phyloP scores from a whole-genome alignment of 2,888 invertebrate genomes.

The Epiperipatus broadwayi region DNA sequence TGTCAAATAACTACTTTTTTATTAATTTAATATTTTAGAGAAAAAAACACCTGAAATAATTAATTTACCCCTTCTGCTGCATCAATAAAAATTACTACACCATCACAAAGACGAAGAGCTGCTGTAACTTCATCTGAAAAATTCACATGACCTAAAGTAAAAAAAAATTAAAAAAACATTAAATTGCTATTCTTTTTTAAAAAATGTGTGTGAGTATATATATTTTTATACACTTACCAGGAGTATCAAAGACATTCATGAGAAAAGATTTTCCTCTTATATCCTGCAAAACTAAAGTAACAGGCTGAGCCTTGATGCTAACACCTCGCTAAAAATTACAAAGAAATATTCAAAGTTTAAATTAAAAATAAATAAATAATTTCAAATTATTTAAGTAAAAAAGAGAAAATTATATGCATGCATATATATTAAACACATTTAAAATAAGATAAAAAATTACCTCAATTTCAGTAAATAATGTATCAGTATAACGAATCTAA shows the following conservation, averaged over 20 bases:
- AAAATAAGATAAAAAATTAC: slow-evolving; percentile 13
- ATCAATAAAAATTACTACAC: slow-evolving; percentile 85
- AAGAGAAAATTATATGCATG: no score
- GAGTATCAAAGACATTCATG: slow-evolving; percentile 91
- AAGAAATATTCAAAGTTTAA: slow-evolving; percentile 13
- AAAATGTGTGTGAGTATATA: background rate
- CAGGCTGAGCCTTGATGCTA: slow-evolving; percentile 87
- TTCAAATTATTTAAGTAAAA: no score
- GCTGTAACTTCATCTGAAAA: slow-evolving; percentile 98
- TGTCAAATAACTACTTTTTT: background rate
- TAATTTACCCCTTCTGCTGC: slow-evolving; percentile 73
- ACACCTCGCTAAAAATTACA: slow-evolving; percentile 52
- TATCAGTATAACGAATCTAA: slow-evolving; percentile 71
- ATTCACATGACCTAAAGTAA: slow-evolving; percentile 82
- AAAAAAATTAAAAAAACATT: slow-evolving; percentile 16
- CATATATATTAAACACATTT: slow-evolving; percentile 9
- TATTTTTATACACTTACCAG: slow-evolving; percentile 26
- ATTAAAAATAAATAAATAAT: no score
- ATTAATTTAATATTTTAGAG: slow-evolving; percentile 5
- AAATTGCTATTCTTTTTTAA: slow-evolving; percentile 1
- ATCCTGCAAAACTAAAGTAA: slow-evolving; percentile 78
- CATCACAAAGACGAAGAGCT: slow-evolving; percentile 69
- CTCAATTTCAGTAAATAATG: slow-evolving; percentile 87
- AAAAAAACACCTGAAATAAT: background rate
- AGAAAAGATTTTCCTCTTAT: slow-evolving; percentile 88